Percentiles rank a stretch among this genome's conserved stretches.
Evolutionary conservation across 2,797 vertebrate genomes (phyloP).

Genomic region (Danio albolineatus): DNA sequence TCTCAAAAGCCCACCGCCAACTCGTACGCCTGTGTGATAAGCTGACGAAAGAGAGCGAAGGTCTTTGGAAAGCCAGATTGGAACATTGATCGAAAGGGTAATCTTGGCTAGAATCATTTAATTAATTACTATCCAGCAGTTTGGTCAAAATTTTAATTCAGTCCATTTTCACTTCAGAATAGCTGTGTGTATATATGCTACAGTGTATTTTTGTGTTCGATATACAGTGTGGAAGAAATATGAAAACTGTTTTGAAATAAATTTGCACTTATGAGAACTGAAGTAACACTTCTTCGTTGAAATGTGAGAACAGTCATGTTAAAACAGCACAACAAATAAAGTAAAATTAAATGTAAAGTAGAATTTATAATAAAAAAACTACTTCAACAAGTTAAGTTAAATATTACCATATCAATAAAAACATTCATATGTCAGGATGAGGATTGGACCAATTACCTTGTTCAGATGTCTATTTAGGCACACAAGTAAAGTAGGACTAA

Average conservation of each 20-base stretch:
- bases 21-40: slow-evolving; percentile 54
- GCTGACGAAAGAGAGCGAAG: slow-evolving; percentile 63
- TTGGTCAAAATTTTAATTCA: background rate
- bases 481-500: no score
- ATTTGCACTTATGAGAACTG: background rate
- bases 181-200: background rate
- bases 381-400: no score
- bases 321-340: no score
- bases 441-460: no score
- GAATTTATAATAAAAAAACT: no score
- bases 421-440: no score
- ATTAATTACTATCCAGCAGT: background rate
- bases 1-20: slow-evolving; percentile 62
- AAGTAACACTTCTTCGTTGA: background rate
- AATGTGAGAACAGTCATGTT: no score
- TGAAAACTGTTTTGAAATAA: background rate
- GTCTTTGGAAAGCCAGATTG: slow-evolving; percentile 34
- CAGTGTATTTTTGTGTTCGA: background rate
- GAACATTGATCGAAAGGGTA: background rate
- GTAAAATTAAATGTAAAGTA: no score
- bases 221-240: background rate
- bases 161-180: background rate
- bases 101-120: background rate
- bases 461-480: no score
- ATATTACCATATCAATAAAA: no score